Conservation (phyloP, 2,888 invertebrate species). For the Beris chalybata region DNA sequence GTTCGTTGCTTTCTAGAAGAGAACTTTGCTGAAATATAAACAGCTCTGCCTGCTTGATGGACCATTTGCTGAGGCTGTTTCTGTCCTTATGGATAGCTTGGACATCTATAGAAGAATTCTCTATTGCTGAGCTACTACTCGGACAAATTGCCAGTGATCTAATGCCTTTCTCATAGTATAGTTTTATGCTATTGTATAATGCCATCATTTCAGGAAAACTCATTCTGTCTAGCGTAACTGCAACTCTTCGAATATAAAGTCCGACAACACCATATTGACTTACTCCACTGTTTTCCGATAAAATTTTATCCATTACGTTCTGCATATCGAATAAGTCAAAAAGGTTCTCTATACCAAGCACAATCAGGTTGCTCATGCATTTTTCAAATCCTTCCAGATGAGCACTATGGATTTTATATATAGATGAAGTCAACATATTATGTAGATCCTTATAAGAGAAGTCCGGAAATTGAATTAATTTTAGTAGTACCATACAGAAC, state of each 20-base stretch:
- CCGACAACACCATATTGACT: constrained; percentile 62
- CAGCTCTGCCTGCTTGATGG: constrained; percentile 84
- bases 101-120: constrained; percentile 42
- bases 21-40: constrained; percentile 87
- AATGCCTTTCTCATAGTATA: constrained; percentile 65
- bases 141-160: constrained; percentile 36
- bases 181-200: constrained; percentile 70
- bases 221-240: constrained; percentile 79
- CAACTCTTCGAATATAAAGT: constrained; percentile 78
- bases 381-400: constrained; percentile 61
- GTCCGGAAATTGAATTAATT: constrained; percentile 78
- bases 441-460: constrained; percentile 71
- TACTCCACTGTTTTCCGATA: constrained; percentile 58
- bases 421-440: constrained; percentile 59
- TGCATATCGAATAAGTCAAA: constrained; percentile 68
- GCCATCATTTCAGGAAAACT: constrained; percentile 81
- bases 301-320: constrained; percentile 63
- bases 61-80: constrained; percentile 70
- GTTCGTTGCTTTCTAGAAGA: constrained; percentile 78
- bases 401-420: constrained; percentile 48
- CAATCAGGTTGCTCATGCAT: constrained; percentile 58
- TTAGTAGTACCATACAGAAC: constrained; percentile 78
- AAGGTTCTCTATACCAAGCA: constrained; percentile 64
- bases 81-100: constrained; percentile 44
- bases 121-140: constrained; percentile 34